Conservation (phyloP, 2,797 vertebrate genomes). For the Erethizon dorsatum region DNA sequence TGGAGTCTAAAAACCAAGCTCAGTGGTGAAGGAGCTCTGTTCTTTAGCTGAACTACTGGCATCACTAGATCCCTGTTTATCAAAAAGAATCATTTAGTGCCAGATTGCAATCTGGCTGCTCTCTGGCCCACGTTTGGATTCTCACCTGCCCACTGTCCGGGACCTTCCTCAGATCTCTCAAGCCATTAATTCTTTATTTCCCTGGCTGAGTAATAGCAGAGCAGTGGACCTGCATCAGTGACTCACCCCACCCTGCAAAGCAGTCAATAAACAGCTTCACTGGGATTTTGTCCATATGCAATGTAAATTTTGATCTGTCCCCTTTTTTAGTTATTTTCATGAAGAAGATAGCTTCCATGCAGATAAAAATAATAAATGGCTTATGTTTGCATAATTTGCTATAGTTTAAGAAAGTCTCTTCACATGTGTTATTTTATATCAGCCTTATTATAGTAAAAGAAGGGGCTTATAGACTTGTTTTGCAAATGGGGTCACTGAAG, state of each 20-base stretch:
- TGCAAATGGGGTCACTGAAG: neutral
- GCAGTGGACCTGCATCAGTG: neutral
- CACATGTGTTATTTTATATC: neutral
- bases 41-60: slow-evolving; percentile 14
- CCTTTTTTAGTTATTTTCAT: slow-evolving; percentile 46
- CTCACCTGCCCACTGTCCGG: slow-evolving; percentile 4
- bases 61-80: neutral
- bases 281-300: neutral
- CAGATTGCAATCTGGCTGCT: neutral
- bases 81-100: neutral
- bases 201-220: neutral
- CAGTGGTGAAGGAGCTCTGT: neutral
- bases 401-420: neutral
- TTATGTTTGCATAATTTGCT: neutral
- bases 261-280: neutral
- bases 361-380: slow-evolving; percentile 29
- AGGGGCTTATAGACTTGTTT: neutral
- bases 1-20: neutral
- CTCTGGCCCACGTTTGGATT: neutral
- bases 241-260: slow-evolving; percentile 9
- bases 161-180: slow-evolving; percentile 17
- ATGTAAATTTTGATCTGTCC: slow-evolving; percentile 41
- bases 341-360: neutral
- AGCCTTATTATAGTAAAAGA: neutral
- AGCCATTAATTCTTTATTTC: slow-evolving; percentile 32